phyloP scores from a whole-genome alignment of 2,797 vertebrate species.

The Chrosomus eos region DNA sequence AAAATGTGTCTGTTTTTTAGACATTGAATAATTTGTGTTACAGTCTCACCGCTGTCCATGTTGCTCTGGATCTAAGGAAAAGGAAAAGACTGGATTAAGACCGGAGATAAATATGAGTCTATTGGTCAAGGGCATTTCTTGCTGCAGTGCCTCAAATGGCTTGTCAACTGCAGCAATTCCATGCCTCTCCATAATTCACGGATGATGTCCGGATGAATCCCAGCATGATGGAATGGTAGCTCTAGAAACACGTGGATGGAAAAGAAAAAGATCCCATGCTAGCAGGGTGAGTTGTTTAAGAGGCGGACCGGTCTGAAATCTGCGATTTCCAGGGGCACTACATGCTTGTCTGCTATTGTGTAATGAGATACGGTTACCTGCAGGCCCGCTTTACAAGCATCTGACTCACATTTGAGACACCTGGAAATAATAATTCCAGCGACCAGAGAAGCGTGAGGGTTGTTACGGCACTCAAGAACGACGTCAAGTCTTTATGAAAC shows the following conservation, averaged over 20 bases:
- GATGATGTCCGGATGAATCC: neutral
- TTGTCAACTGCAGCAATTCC: constrained; percentile 5
- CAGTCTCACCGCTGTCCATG: neutral
- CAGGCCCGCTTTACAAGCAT: constrained; percentile 29
- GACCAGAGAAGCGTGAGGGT: neutral
- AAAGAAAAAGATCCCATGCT: neutral
- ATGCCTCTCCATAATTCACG: neutral
- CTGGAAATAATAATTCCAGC: constrained; percentile 18
- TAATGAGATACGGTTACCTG: constrained; percentile 16
- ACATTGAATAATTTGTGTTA: neutral
- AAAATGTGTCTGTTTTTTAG: neutral
- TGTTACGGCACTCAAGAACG: neutral
- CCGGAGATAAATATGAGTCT: neutral
- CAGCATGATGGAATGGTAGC: constrained; percentile 11
- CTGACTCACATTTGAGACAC: constrained; percentile 31
- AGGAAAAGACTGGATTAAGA: neutral
- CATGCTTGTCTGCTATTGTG: neutral
- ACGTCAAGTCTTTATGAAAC: constrained; percentile 15
- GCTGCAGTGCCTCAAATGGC: neutral
- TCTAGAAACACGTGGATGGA: neutral
- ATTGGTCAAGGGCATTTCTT: constrained; percentile 5
- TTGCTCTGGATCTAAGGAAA: neutral
- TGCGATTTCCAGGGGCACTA: neutral
- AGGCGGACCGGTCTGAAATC: neutral
- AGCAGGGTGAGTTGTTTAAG: neutral